These are phyloP conservation scores for Phylloscopus trochilus DNA, from an alignment of 2,113 vertebrate genomes.

Conservation along the genomic window DNA sequence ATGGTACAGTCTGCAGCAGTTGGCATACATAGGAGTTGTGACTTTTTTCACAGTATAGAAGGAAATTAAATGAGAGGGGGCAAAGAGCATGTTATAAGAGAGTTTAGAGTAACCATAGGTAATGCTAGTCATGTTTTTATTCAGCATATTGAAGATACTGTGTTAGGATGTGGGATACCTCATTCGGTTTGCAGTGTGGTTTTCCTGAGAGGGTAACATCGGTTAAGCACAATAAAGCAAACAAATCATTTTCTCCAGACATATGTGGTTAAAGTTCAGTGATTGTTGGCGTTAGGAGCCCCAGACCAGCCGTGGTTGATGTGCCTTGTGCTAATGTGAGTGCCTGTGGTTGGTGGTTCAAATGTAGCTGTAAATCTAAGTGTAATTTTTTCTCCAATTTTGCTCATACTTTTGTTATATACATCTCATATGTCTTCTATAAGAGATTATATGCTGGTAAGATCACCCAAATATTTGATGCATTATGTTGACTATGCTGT, in stretches of 20 bases:
- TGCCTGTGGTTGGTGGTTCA: background rate
- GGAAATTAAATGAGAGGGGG: background rate
- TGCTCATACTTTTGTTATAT: background rate
- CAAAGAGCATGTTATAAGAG: background rate
- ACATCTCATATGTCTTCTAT: background rate
- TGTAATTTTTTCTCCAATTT: background rate
- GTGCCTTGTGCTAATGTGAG: background rate
- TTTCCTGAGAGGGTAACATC: background rate
- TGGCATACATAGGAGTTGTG: background rate
- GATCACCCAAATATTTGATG: background rate
- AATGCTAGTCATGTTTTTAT: background rate
- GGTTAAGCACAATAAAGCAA: slow-evolving; percentile 21
- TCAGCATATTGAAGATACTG: background rate
- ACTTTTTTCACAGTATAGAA: background rate
- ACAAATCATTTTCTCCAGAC: background rate
- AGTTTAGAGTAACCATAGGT: background rate
- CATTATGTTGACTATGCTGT: background rate
- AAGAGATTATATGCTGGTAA: background rate
- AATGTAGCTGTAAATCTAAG: background rate
- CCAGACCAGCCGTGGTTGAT: background rate
- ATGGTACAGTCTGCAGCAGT: background rate
- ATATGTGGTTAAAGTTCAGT: background rate
- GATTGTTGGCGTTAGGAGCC: background rate
- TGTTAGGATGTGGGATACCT: background rate
- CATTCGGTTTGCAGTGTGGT: background rate